Evolutionary conservation across 2,888 invertebrate species (phyloP), one percentile per base, ranked within the genome.

Genomic region (Adela reaumurella): DNA sequence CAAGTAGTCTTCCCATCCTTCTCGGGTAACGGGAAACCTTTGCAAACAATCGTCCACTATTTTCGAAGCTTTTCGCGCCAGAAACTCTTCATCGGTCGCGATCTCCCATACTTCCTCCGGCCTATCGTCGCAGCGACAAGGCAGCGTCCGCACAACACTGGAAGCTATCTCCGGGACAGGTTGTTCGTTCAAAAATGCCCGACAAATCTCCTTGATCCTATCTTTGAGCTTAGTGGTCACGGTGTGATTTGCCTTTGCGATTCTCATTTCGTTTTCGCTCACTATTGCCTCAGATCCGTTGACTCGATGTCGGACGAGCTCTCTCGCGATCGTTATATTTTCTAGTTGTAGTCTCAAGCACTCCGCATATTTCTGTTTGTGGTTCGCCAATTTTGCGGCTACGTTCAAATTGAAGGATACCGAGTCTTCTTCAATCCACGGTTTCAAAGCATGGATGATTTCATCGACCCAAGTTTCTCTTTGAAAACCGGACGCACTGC

Each of bases 1-100:
- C 58, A 78, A 74, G 53, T 74, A 78, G 2, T 61, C 61, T 51
- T 77, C 76, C 78, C 78, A 78, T 10, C 77, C 52, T 2, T 64
- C 59, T 1, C 67, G 58, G 41, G 73, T 67, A 2, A 74, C 63
- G 0, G 78, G 77, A 49, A 78, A 77, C 20, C 68, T 63, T 16
- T 65, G 63, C 46, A 78, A 67, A 51, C 72, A 74, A 57, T 68
- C 71, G 50, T 78, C 77, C 35, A 77, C 68, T 4, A 71, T 55
- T 19, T 61, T 57, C 2, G 74, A 74, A 17, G 77, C 74, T 55
- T 59, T 60, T 0, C 56, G 45, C 3, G 76, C 71, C 1, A 71
- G 46, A 50, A 73, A 62, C 6, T 19, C 46, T 44, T 3, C 66
- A 53, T 17, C 55, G 24, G 24, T 24, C 6, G 10, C 24, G 24